Evolutionary conservation across 2,797 vertebrate genomes (phyloP).

Genomic region (Thalassophryne amazonica): DNA sequence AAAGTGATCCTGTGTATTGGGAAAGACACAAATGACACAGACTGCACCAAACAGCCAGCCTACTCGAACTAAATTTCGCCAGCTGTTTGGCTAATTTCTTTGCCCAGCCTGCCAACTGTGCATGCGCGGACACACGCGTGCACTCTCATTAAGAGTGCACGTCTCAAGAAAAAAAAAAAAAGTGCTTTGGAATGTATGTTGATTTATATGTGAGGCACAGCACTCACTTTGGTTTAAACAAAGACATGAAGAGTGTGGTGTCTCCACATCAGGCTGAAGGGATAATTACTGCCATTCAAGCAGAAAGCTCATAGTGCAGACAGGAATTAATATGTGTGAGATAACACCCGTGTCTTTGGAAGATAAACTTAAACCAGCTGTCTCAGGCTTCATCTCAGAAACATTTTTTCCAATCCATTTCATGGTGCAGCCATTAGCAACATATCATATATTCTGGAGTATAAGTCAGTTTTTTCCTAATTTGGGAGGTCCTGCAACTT

Average conservation of each 20-base stretch:
- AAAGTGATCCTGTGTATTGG: too few species aligned
- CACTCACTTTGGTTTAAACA: slow-evolving; percentile 44
- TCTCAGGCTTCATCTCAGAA: slow-evolving; percentile 25
- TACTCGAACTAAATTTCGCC: too few species aligned
- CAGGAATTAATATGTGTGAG: slow-evolving; percentile 48
- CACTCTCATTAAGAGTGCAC: not conserved
- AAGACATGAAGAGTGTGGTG: slow-evolving; percentile 59
- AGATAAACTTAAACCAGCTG: slow-evolving; percentile 47
- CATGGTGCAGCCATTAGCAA: not conserved
- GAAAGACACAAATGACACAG: too few species aligned
- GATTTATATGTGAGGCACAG: slow-evolving; percentile 10
- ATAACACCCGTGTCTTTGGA: slow-evolving; percentile 37
- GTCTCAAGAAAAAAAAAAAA: not conserved
- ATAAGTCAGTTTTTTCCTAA: too few species aligned
- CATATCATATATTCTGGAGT: not conserved
- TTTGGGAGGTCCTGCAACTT: too few species aligned
- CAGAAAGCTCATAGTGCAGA: slow-evolving; percentile 54
- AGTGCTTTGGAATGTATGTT: not conserved
- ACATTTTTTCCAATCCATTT: slow-evolving; percentile 9
- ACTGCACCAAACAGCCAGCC: too few species aligned
- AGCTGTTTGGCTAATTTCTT: too few species aligned
- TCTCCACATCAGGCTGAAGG: slow-evolving; percentile 48
- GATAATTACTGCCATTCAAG: slow-evolving; percentile 68
- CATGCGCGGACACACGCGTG: not conserved
- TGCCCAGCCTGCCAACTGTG: too few species aligned